Base-by-base conservation (phyloP, 2,797 vertebrate genomes). In the Rachycentron canadum region DNA sequence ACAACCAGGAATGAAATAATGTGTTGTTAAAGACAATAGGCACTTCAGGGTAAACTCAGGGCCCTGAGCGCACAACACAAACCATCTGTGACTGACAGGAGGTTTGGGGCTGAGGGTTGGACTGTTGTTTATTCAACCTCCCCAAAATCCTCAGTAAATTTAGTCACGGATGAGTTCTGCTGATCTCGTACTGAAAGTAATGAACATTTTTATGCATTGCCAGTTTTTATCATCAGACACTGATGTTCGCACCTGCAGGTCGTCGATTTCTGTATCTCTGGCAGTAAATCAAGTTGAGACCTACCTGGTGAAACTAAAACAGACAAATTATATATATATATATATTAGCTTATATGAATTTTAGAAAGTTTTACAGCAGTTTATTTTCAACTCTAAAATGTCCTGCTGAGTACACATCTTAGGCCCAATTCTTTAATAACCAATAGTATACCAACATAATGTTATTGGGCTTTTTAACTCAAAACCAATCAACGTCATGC, bases 81-180 rank as follows among this genome's bases (percentile, higher is more conserved):
- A 83, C 64, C 69, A 79, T 85, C 79, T 79, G 63, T 82, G 82
- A 83, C 71, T 63, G 85, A 85, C 67, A 71, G 83, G 66, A 80
- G 73, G 86, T 78, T 69, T 70, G 63, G 30, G 79, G 72, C 79
- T 26, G 19, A 76, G 57, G 57, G 69, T 67, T 34, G 34, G 70
- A 78, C 58, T 47, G 40, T 45, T 83, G 77, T 84, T 86, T 86
- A 76, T 73, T 80, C 80, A 59, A 23, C 58, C 41, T 68, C 69
- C 61, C 56, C 32, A 62, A 85, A 86, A 70, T 49, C 72, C 78
- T 76, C 67, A 16, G 65, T 67, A 64, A 68, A 65, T 78, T 77
- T 57, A 83, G 67, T 73, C 72, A 79, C 13, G 13, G 73, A 73
- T 71, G 70, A 81, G 57, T 74, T 84, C 52, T 69, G 66, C 47